Base-by-base conservation (phyloP, 1,140 invertebrate species). In the Dreissena polymorpha region DNA sequence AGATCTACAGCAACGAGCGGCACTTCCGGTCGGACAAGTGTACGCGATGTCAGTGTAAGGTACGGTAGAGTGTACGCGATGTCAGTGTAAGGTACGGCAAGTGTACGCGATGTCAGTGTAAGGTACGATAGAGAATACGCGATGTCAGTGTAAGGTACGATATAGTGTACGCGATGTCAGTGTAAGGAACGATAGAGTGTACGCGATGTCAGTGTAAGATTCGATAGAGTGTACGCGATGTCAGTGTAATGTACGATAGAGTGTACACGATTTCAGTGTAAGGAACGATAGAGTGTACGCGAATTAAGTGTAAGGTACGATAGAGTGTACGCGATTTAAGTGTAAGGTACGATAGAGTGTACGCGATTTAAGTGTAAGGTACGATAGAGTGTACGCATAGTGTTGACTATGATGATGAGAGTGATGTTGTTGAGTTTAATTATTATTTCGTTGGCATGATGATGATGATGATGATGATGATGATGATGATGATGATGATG, bases 101-200 rank as follows among this genome's bases (percentile, higher is more conserved):
- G 6, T 98, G 97, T 91, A 97, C 97, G 0, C 94, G 95, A 49
- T 98, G 97, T 92, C 95, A 94, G 0, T 98, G 97, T 89, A 81
- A 90, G 78, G 93, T 93, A 81, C 91, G 88, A 82, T 18, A n/a
- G 21, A 60, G 18, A 55, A 18, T 55, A 55, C 53, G 12, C 18
- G 18, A 55, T 55, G 53, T 55, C 53, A 55, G 53, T 55, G 53
- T 55, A 55, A 55, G 94, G 39, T 94, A 95, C 18, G 97, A 98
- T 89, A 94, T 2, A 95, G 6, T 98, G 97, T 91, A 97, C 97
- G 0, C 94, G 95, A 49, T 98, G 97, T 92, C 95, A 94, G 0
- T 98, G 97, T 89, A 81, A 90, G 78, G 93, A 93, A 81, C 91
- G 88, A 82, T 18, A n/a, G 21, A 60, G 18, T 12, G 53, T 55